A percentile compares a stretch with the other conserved stretches of the same genome.
phyloP scores from a whole-genome alignment of 2,888 invertebrate species.

The Rhynchonema sp. region DNA sequence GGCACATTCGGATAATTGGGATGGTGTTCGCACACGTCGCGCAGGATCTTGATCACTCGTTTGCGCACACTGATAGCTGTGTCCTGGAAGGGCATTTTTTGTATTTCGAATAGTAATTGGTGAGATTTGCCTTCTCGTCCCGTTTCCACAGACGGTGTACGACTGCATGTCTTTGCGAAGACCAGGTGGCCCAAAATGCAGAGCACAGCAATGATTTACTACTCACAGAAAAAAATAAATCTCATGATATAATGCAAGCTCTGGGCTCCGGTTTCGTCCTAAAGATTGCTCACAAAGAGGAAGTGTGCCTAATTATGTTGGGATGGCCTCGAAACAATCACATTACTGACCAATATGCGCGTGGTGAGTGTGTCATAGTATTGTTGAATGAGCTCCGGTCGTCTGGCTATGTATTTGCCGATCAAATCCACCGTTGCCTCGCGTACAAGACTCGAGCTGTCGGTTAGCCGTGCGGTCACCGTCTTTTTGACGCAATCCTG shows the following conservation, averaged over 20 bases:
- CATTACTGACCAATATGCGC: constrained; percentile 49
- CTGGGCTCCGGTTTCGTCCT: no score
- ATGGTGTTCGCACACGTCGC: constrained; percentile 92
- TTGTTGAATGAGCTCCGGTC: constrained; percentile 85
- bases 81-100: no score
- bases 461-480: constrained; percentile 81
- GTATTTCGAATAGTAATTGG: no score
- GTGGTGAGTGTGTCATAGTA: constrained; percentile 92
- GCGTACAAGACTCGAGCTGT: constrained; percentile 91
- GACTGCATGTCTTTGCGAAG: no score
- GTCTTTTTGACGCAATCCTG: constrained; percentile 84
- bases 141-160: no score
- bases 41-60: constrained; percentile 91
- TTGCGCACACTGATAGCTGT: constrained; percentile 97
- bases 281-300: no score
- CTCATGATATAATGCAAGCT: no score
- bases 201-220: no score
- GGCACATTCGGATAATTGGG: constrained; percentile 89
- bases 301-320: no score
- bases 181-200: no score
- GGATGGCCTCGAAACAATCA: no score
- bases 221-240: no score
- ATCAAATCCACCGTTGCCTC: constrained; percentile 97
- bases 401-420: constrained; percentile 87
- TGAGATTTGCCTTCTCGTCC: not conserved